phyloP scores from a whole-genome alignment of 1,140 invertebrate genomes.

The Aricia agestis region DNA sequence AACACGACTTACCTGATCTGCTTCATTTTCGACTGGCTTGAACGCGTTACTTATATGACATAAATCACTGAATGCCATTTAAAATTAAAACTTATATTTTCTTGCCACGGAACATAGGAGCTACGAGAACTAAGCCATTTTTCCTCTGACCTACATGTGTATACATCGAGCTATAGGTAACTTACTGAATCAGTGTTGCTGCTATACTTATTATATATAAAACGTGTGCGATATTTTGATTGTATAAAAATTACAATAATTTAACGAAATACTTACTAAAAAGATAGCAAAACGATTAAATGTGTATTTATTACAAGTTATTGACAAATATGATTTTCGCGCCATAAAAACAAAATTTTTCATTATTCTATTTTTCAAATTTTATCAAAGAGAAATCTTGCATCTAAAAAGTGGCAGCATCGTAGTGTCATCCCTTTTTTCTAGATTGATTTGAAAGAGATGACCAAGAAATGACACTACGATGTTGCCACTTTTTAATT shows the following conservation, averaged over 20 bases:
- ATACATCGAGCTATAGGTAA: constrained; percentile 57
- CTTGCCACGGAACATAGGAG: constrained; percentile 72
- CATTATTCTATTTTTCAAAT: too few relatives aligned
- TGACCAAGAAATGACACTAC: too few relatives aligned
- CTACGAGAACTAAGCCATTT: constrained; percentile 73
- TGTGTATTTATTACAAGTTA: not conserved
- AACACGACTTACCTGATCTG: constrained; percentile 68
- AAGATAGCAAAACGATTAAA: not conserved
- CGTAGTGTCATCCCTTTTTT: too few relatives aligned
- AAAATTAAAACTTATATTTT: constrained; percentile 71
- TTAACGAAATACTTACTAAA: not conserved
- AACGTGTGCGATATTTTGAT: constrained; percentile 16
- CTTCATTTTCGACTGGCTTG: constrained; percentile 73
- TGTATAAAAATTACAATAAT: constrained; percentile 1
- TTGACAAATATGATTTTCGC: too few relatives aligned
- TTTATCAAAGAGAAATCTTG: too few relatives aligned
- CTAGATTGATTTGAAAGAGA: too few relatives aligned
- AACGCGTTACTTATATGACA: constrained; percentile 73
- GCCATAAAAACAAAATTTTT: too few relatives aligned
- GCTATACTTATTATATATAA: constrained; percentile 32
- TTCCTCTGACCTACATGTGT: constrained; percentile 74
- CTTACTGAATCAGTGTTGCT: constrained; percentile 47
- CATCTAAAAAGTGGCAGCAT: too few relatives aligned
- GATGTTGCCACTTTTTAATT: too few relatives aligned
- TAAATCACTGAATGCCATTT: constrained; percentile 77